Base-by-base conservation (phyloP, 2,113 vertebrate species). In the Aphelocoma coerulescens region DNA sequence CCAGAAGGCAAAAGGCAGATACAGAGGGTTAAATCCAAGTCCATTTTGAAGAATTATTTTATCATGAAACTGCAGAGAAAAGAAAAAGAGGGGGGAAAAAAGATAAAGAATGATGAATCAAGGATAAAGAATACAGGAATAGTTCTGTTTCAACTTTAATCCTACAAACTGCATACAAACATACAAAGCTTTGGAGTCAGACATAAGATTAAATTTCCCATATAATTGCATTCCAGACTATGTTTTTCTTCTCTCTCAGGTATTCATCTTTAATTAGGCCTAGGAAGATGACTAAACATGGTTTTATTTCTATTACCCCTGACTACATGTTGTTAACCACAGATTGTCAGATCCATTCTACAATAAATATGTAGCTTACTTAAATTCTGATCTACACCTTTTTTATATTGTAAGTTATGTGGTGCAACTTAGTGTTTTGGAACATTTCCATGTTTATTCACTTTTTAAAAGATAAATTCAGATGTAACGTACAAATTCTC, bases 111-210 rank as follows among this genome's bases (percentile, higher is more conserved):
- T 35, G 39, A 88, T 88, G 27, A 91, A 77, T 63, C 33, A 51
- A 48, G 37, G 33, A 61, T 68, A 81, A 88, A 96, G 32, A 62
- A 82, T n/a, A 85, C 14, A 89, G 28, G 20, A 91, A 65, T 78
- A 79, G 73, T 91, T 91, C n/a, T 81, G 84, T 87, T 95, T 86
- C 41, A 81, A 72, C 41, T 89, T 81, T 82, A 91, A 95, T 89
- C 74, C 49, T 49, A 69, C n/a, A n/a, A 79, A 58, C 17, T 62
- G 44, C n/a, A 73, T 46, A 27, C 32, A 96, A 82, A 93, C 13
- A 76, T 21, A 58, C 8, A 95, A 85, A 87, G 58, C 24, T 85
- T 88, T 76, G 33, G 33, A 89, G 44, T 57, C 57, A 89, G 54
- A 91, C 26, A 43, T 76, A 72, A 82, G 44, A 97, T 87, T 69